Evolutionary conservation across 2,113 vertebrate genomes (phyloP), one percentile per base, ranked within the genome.

Genomic region (Cyanocitta stelleri): DNA sequence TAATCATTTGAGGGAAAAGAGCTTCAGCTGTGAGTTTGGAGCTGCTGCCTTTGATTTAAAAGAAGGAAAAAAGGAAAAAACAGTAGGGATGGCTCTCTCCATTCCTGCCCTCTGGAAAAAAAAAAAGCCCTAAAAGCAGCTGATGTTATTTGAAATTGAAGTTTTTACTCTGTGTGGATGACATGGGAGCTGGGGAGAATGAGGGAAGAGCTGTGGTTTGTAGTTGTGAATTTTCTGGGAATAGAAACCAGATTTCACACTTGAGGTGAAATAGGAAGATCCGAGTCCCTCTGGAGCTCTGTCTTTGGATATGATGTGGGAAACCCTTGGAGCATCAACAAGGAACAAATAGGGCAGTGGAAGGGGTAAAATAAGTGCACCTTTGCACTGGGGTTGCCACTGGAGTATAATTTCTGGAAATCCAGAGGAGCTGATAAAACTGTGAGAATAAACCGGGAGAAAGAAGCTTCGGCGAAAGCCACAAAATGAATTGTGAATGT

Each of bases 241-340:
- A 91, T 13, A 85, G 66, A 82, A 93, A 73, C 9, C 41, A 69
- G 43, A 91, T 94, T 91, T 96, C 87, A 67, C 81, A 63, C 32
- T 44, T n/a, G 69, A 72, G 86, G 62, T 68, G 77, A 29, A 87
- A 82, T 1, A 43, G 32, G 44, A 56, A 91, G 62, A 66, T 33
- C 30, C 0, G 0, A 12, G 35, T 68, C 48, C 73, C 51, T 78
- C 64, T n/a, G 54, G 84, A 75, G 11, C 0, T 3, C 35, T 87
- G 0, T 13, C 12, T 79, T 72, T 66, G 52, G 74, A 30, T 62
- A 2, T 5, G 35, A 33, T 12, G 8, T 44, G 46, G 30, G 80
- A 39, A 63, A 44, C 41, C 48, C 12, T 30, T 72, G 64, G 12
- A 85, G 17, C 54, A 52, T 30, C 55, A 39, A 11, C 7, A 59